A percentile compares a stretch with the other conserved stretches of the same genome.
phyloP scores from a whole-genome alignment of 2,113 vertebrate genomes.

The Salminus brasiliensis region DNA sequence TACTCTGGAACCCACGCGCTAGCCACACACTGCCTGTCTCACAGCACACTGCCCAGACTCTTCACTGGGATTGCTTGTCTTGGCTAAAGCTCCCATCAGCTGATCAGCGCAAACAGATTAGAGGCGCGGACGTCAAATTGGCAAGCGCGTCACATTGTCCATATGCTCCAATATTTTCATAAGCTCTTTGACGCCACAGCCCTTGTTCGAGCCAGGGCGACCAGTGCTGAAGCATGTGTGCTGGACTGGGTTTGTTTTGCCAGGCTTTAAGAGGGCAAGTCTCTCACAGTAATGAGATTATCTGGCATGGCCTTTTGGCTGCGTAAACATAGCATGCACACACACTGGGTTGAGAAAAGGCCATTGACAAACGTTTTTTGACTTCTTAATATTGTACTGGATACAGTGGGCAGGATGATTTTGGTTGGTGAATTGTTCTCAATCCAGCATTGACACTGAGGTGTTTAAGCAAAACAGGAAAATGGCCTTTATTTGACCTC shows the following conservation, averaged over 20 bases:
- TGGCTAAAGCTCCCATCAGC: slow-evolving; percentile 38
- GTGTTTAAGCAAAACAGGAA: too few species aligned
- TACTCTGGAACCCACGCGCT: slow-evolving; percentile 5
- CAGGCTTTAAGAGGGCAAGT: slow-evolving; percentile 44
- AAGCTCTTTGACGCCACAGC: slow-evolving; percentile 41
- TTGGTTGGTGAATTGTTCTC: too few species aligned
- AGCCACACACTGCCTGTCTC: not conserved
- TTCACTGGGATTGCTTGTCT: slow-evolving; percentile 28
- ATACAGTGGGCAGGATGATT: too few species aligned
- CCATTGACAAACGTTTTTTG: too few species aligned
- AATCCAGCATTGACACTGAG: too few species aligned
- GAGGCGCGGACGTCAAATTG: slow-evolving; percentile 28
- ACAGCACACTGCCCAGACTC: not conserved
- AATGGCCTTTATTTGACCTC: too few species aligned
- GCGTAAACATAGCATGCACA: slow-evolving; percentile 19
- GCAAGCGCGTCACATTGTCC: slow-evolving; percentile 12
- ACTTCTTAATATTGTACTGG: not conserved
- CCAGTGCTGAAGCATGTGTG: not conserved
- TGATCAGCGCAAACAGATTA: slow-evolving; percentile 46
- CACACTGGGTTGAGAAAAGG: not conserved
- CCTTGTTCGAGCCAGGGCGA: slow-evolving; percentile 10
- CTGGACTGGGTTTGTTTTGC: slow-evolving; percentile 35
- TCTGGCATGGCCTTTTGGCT: slow-evolving; percentile 25
- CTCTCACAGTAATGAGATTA: slow-evolving; percentile 41
- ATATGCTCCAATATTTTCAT: slow-evolving; percentile 41